Evolutionary conservation across 2,888 invertebrate species (phyloP).

Genomic region (Cheilosia scutellata): DNA sequence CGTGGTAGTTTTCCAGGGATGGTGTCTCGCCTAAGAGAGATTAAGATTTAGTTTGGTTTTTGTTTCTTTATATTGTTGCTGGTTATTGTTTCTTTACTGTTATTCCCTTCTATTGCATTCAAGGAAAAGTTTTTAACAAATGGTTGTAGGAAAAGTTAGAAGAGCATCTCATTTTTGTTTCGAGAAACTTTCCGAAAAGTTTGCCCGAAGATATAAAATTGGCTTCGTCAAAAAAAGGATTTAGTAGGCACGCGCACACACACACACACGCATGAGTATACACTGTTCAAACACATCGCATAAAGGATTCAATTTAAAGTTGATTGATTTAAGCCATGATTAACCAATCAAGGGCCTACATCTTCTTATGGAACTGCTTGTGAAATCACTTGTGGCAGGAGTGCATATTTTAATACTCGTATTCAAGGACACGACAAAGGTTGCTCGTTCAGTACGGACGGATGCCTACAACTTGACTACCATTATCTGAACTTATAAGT

Average conservation of each 20-base stretch:
- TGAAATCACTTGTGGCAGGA: slow-evolving; percentile 39
- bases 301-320: slow-evolving; percentile 27
- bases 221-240: slow-evolving; percentile 17
- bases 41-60: slow-evolving; percentile 47
- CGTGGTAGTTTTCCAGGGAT: slow-evolving; percentile 85
- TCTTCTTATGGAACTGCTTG: slow-evolving; percentile 24
- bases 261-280: slow-evolving; percentile 1
- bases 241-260: slow-evolving; percentile 2
- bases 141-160: slow-evolving; percentile 4
- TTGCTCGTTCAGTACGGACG: slow-evolving; percentile 5
- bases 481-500: slow-evolving; percentile 68
- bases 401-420: slow-evolving; percentile 59
- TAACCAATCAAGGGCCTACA: slow-evolving; percentile 55
- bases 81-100: slow-evolving; percentile 7
- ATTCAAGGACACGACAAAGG: slow-evolving; percentile 38
- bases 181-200: slow-evolving; percentile 1
- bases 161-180: neutral
- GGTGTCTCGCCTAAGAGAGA: slow-evolving; percentile 69
- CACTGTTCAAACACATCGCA: slow-evolving; percentile 1
- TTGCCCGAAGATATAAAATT: neutral
- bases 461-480: slow-evolving; percentile 63
- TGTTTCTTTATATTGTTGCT: slow-evolving; percentile 1
- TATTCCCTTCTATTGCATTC: slow-evolving; percentile 32
- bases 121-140: slow-evolving; percentile 3
- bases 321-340: slow-evolving; percentile 59